These are phyloP conservation scores for Spisula solida DNA, from an alignment of 2,888 invertebrate species.

Conservation along the genomic window DNA sequence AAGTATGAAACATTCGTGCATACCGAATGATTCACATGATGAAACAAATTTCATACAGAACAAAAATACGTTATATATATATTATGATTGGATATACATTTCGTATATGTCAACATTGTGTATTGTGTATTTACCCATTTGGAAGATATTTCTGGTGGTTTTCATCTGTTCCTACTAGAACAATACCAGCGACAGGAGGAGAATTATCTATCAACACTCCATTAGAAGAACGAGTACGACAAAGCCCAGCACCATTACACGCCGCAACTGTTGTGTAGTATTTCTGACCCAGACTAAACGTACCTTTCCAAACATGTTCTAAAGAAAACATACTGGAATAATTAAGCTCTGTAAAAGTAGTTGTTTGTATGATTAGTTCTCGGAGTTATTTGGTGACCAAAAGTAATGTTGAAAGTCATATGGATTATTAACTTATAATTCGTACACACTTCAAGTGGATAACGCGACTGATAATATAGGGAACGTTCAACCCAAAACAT, in stretches of 20 bases:
- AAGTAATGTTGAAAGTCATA: too few species aligned
- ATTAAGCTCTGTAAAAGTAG: not conserved
- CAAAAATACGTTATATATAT: too few species aligned
- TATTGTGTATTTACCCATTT: slow-evolving; percentile 51
- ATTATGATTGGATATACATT: too few species aligned
- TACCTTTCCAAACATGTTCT: slow-evolving; percentile 66
- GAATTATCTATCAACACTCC: slow-evolving; percentile 76
- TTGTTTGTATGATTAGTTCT: not conserved
- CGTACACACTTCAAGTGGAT: too few species aligned
- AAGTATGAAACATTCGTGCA: too few species aligned
- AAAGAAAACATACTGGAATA: not conserved
- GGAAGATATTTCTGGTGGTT: slow-evolving; percentile 61
- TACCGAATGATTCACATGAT: too few species aligned
- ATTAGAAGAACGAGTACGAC: slow-evolving; percentile 68
- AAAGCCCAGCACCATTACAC: slow-evolving; percentile 75
- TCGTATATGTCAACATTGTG: not conserved
- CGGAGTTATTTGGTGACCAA: not conserved
- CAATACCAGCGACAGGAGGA: slow-evolving; percentile 73
- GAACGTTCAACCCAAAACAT: too few species aligned
- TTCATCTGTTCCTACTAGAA: slow-evolving; percentile 61
- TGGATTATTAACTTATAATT: too few species aligned
- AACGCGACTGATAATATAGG: too few species aligned
- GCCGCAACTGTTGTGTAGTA: slow-evolving; percentile 73
- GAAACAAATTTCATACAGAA: not conserved
- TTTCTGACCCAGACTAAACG: slow-evolving; percentile 66